Evolutionary conservation across 2,888 invertebrate species (phyloP).

Genomic region (Danaus chrysippus): DNA sequence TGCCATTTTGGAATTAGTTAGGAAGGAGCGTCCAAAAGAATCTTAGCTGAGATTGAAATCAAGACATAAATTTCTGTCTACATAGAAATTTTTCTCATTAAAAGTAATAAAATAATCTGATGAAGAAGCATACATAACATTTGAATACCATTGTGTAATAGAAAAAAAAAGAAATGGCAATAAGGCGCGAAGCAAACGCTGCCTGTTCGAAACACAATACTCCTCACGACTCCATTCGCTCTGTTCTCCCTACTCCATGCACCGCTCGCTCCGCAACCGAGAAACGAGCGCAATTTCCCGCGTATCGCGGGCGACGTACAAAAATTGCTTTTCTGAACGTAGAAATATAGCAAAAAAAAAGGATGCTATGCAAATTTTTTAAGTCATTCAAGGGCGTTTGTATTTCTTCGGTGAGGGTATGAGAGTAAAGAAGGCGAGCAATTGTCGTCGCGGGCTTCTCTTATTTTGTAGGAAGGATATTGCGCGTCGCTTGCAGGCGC

Average conservation of each 20-base stretch:
- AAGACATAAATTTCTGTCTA: background rate
- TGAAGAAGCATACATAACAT: slow-evolving; percentile 23
- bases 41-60: slow-evolving; percentile 1
- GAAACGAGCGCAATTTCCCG: slow-evolving; percentile 75
- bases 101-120: slow-evolving; percentile 10
- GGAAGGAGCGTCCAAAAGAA: slow-evolving; percentile 5
- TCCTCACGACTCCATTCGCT: slow-evolving; percentile 61
- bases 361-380: slow-evolving; percentile 74
- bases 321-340: slow-evolving; percentile 77
- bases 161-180: slow-evolving; percentile 52
- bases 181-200: slow-evolving; percentile 66
- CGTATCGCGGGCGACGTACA: slow-evolving; percentile 71
- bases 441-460: slow-evolving; percentile 74
- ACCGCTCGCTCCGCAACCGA: slow-evolving; percentile 33
- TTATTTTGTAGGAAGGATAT: slow-evolving; percentile 77
- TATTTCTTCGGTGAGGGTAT: slow-evolving; percentile 74
- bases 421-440: slow-evolving; percentile 63
- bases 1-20: slow-evolving; percentile 17
- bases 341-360: slow-evolving; percentile 66
- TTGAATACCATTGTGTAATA: slow-evolving; percentile 39
- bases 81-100: background rate
- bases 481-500: slow-evolving; percentile 75
- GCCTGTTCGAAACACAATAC: slow-evolving; percentile 59
- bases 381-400: slow-evolving; percentile 77
- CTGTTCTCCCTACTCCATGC: slow-evolving; percentile 54